Base-by-base conservation (phyloP, 2,797 vertebrate species). In the Alcedo atthis region DNA sequence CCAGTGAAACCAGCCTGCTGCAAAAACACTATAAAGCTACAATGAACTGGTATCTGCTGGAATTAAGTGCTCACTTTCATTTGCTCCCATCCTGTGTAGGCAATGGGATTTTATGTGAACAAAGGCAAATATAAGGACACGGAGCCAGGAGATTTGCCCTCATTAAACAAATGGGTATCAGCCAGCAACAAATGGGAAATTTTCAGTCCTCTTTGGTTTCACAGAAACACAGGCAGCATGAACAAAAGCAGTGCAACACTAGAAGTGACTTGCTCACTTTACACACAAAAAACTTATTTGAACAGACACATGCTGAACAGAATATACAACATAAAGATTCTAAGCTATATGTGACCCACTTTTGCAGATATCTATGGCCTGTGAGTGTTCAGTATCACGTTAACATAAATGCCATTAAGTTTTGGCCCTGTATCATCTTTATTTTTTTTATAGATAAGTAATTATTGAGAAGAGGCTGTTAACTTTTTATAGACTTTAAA, bases 371-470 rank as follows among this genome's bases (percentile, higher is more conserved):
- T 85, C 85, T 71, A 42, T 66, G 48, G 70, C 84, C 26, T 51
- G 46, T 25, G 33, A 92, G 75, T 62, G 53, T 73, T 86, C 92
- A 55, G 79, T 87, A 86, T 91, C 68, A 15, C 51, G 83, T 97
- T 96, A 95, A 86, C 86, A 93, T 93, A 92, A 89, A 91, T 20
- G 55, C 79, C 89, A 84, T 96, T 88, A 96, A 96, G 76, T 79
- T 76, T 81, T 75, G 90, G 87, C 92, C 85, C 92, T 83, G 62
- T 77, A 76, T 85, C 94, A 76, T 94, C 85, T 94, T 94, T 94
- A 94, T 94, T 95, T 95, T 96, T 96, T 94, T 95, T 90, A 95
- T 95, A 95, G 95, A 90, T 89, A 89, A 66, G 74, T 93, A 96
- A 96, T 96, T 96, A 93, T 92, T 88, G 88, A 94, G 87, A 95